These are phyloP conservation scores for Lymantria monacha DNA, from an alignment of 2,888 invertebrate species.

Conservation along the genomic window DNA sequence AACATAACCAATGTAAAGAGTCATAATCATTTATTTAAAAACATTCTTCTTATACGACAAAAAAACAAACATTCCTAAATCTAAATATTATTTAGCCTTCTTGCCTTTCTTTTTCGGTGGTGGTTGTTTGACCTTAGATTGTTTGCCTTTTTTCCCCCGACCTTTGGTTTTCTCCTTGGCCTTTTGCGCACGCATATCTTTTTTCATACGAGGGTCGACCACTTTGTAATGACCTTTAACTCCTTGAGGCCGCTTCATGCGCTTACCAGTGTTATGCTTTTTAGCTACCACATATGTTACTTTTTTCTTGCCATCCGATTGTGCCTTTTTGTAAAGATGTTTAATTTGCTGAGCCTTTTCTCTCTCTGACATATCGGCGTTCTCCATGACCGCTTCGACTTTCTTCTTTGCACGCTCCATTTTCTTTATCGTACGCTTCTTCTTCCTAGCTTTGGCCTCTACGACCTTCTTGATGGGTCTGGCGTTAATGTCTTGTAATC, in stretches of 20 bases:
- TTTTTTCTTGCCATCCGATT: conserved; percentile 92
- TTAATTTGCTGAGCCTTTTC: conserved; percentile 97
- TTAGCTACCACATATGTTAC: conserved; percentile 97
- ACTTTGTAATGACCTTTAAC: conserved; percentile 96
- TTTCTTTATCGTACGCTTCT: conserved; percentile 92
- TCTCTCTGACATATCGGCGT: conserved; percentile 92
- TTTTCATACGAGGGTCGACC: conserved; percentile 98
- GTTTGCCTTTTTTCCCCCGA: conserved; percentile 65
- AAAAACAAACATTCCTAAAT: conserved; percentile 63
- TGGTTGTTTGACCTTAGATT: conserved; percentile 29
- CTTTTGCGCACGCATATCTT: conserved; percentile 90
- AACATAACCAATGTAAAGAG: neutral
- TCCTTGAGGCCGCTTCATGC: conserved; percentile 90
- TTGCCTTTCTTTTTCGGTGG: conserved; percentile 43
- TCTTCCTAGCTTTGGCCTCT: conserved; percentile 98
- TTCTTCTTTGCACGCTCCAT: conserved; percentile 97
- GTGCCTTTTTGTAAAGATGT: conserved; percentile 95
- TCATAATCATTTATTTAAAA: conserved; percentile 4
- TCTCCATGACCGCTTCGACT: conserved; percentile 96
- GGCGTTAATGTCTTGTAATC: conserved; percentile 92
- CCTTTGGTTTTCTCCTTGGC: conserved; percentile 83
- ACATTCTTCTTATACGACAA: neutral
- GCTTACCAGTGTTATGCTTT: conserved; percentile 90
- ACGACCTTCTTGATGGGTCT: conserved; percentile 98
- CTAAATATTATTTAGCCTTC: conserved; percentile 51